Evolutionary conservation across 2,797 vertebrate genomes (phyloP), one percentile per base, ranked within the genome.

Genomic region (Platalea minor): DNA sequence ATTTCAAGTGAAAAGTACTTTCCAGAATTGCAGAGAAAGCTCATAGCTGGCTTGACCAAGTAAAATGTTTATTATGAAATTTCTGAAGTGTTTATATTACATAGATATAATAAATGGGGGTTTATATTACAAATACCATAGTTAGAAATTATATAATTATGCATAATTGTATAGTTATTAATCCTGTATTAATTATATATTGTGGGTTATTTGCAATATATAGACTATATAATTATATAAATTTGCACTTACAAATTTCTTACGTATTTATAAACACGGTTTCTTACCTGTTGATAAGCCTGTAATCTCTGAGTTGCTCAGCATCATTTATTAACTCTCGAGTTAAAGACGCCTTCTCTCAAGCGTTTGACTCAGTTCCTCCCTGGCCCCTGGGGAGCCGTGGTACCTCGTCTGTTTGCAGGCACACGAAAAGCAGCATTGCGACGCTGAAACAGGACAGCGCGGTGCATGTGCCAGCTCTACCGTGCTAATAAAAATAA

Each of bases 341-440:
- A 46, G 43, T 41, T 65, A 35, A 2, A n/a, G 54, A 35, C 0
- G 11, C 20, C 9, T 39, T 45, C 13, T 63, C 53, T 51, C 45
- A 29, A 45, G 11, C 7, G 26, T 11, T 12, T 10, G 41, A 73
- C 33, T 74, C 26, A 1, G 25, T 4, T 91, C 39, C 45, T 85
- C 19, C 28, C 39, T 11, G 57, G 51, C 10, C 17, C 20, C 25
- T 15, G 21, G 51, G 26, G 64, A 83, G 33, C 33, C 21, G 29
- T 5, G 56, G 11, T 13, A 18, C 2, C 25, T 4, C 5, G 5
- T 25, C 65, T 24, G 1, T 43, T 73, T 50, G 48, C 31, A 28
- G 0, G 17, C 33, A 5, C 20, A 1, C 3, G 28, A 35, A 76
- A 61, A 84, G 6, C n/a, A 4, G 31, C 2, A 6, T 20, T 13